These are phyloP conservation scores for Falco concolor DNA, from an alignment of 2,797 vertebrate species.

Conservation along the genomic window DNA sequence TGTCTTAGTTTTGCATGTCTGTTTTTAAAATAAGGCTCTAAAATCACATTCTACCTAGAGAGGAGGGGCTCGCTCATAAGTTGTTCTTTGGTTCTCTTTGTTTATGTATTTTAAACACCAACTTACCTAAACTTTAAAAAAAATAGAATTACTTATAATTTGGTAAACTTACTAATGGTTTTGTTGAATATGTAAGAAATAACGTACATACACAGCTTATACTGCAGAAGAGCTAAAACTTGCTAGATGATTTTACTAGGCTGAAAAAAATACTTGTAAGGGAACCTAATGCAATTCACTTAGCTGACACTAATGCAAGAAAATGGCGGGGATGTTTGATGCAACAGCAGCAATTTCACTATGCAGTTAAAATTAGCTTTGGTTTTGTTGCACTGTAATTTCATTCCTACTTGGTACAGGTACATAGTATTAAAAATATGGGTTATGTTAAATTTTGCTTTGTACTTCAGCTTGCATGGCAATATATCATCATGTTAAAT, in stretches of 20 bases:
- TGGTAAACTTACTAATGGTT: not conserved
- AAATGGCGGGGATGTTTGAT: not conserved
- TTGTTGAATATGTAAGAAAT: not conserved
- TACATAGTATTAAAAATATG: not conserved
- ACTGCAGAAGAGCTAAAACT: not conserved
- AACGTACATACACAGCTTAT: not conserved
- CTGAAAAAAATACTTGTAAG: not conserved
- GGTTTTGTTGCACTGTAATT: not conserved
- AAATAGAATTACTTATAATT: not conserved
- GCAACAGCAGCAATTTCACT: not conserved
- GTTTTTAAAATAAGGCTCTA: not conserved
- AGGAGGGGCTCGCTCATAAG: not conserved
- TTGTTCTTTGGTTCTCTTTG: not conserved
- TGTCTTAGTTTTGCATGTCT: conserved; percentile 15
- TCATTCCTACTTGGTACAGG: not conserved
- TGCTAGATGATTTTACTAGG: not conserved
- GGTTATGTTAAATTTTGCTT: not conserved
- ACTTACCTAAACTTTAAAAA: not conserved
- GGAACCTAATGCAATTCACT: not conserved
- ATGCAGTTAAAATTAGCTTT: not conserved
- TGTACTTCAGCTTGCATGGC: not conserved
- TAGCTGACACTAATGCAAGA: not conserved
- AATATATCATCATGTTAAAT: not conserved
- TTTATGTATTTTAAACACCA: not conserved
- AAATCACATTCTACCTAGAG: not conserved